Base-by-base conservation (phyloP, 1,140 invertebrate species). In the Caenorhabditis tropicalis region DNA sequence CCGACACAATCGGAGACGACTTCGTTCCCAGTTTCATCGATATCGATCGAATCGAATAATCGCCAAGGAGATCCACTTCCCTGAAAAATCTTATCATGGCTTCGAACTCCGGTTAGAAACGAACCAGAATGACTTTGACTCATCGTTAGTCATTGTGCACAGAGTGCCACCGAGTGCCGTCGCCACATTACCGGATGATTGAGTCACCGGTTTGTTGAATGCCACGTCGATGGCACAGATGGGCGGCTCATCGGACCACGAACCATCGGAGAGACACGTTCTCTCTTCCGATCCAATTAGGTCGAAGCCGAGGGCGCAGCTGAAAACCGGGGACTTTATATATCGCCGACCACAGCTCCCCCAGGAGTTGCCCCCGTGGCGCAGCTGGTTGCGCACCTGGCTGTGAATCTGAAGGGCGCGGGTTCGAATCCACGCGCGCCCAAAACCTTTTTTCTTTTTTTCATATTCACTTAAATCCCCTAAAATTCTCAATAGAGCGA, bases 171-270 rank as follows among this genome's bases (percentile, higher is more conserved):
- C 82, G 19, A 82, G 53, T 36, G 53, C 49, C 21, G 43, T 43
- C 15, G 70, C 82, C 19, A 82, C 65, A 74, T 74, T 74, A 15
- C 83, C 83, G 33, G 83, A 79, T 43, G 83, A 84, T 65, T 84
- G 79, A 74, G 65, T 74, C 65, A 74, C 65, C 12, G 79, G 70
- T 46, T 87, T 82, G 60, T 65, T 74, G 56, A 70, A 56, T 36
- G 70, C 81, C 19, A 87, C 86, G 79, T 87, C 86, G 53, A 87
- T 83, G 19, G 86, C 86, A 46, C 86, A 87, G 16, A 87, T 58
- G 9, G 86, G 86, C 24, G 86, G 24, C 58, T 56, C 29, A n/a
- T 65, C 85, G 29, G 48, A 79, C 86, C 86, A 87, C 9, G 65
- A 36, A 1, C 86, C 86, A 70, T 87, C 82, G 24, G 58, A 48